Conservation (phyloP, 2,113 vertebrate genomes). For the Lophochroa leadbeateri region DNA sequence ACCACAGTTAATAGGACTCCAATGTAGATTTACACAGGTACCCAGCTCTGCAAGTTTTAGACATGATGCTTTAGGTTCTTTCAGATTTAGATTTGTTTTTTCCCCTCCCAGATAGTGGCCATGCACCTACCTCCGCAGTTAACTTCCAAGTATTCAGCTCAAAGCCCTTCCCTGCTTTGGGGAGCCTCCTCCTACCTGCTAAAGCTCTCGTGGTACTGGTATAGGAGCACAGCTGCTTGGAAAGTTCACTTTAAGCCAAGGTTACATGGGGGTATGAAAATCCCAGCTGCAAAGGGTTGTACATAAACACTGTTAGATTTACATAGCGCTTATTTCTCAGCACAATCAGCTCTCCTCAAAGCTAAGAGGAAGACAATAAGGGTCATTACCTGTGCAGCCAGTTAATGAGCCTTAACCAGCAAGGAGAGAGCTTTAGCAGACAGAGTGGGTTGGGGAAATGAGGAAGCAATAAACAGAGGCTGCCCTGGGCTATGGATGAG, state of each 20-base stretch:
- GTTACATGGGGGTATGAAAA: not conserved
- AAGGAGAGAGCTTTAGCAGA: not conserved
- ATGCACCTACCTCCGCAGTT: not conserved
- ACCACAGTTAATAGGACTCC: not conserved
- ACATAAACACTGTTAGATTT: not conserved
- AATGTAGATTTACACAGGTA: not conserved
- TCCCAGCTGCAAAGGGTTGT: not conserved
- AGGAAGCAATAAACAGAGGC: not conserved
- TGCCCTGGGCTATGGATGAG: not conserved
- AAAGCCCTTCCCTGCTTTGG: not conserved
- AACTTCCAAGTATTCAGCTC: not conserved
- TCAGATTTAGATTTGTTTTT: not conserved
- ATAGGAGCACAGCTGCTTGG: fast-evolving
- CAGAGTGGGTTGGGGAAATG: not conserved
- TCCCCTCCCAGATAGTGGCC: fast-evolving
- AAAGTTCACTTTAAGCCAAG: not conserved
- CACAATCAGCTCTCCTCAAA: not conserved
- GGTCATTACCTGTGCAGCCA: not conserved
- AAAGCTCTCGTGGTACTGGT: not conserved
- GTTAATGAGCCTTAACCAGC: not conserved
- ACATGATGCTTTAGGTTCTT: not conserved
- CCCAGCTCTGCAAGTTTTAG: not conserved
- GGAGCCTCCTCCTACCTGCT: not conserved
- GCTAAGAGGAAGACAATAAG: not conserved
- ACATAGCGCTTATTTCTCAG: not conserved